A percentile compares a stretch with the other conserved stretches of the same genome.
phyloP scores from a whole-genome alignment of 2,113 vertebrate species.

The Takifugu flavidus region DNA sequence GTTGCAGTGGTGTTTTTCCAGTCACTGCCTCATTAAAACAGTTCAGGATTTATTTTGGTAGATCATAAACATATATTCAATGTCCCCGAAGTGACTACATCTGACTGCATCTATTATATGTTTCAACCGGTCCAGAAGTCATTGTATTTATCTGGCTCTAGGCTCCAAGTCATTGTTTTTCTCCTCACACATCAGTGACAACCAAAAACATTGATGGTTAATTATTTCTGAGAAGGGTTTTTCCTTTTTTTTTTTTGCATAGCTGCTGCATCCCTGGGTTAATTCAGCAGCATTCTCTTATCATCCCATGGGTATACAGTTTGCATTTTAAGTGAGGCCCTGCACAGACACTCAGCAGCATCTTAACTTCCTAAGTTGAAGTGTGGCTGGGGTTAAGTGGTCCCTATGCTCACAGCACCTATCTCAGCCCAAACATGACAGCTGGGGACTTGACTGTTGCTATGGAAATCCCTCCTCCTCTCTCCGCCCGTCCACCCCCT shows the following conservation, averaged over 20 bases:
- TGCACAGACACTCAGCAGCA: slow-evolving; percentile 74
- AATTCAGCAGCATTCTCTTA: slow-evolving; percentile 67
- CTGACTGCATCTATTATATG: slow-evolving; percentile 10
- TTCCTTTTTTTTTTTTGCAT: slow-evolving; percentile 30
- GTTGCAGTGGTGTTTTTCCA: too few species aligned
- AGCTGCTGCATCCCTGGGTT: slow-evolving; percentile 62
- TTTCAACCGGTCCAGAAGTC: slow-evolving; percentile 28
- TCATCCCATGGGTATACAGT: slow-evolving; percentile 69
- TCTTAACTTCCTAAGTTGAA: slow-evolving; percentile 80
- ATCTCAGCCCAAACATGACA: slow-evolving; percentile 78
- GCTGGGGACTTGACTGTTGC: slow-evolving; percentile 80
- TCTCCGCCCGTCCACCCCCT: slow-evolving; percentile 11
- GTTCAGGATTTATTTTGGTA: background rate
- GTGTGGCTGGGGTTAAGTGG: slow-evolving; percentile 79
- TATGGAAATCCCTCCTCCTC: slow-evolving; percentile 64
- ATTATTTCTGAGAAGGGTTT: slow-evolving; percentile 70
- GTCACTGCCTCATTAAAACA: too few species aligned
- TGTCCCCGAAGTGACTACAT: slow-evolving; percentile 2
- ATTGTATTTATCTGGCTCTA: slow-evolving; percentile 31
- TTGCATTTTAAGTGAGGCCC: slow-evolving; percentile 79
- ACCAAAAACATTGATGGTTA: slow-evolving; percentile 71
- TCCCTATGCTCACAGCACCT: slow-evolving; percentile 78
- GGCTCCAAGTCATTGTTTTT: slow-evolving; percentile 21
- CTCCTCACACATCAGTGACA: slow-evolving; percentile 49
- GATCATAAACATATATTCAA: slow-evolving; percentile 11